Percentiles rank a stretch among this genome's conserved stretches.
Evolutionary conservation across 1,140 invertebrate genomes (phyloP).

Genomic region (Spodoptera litura): DNA sequence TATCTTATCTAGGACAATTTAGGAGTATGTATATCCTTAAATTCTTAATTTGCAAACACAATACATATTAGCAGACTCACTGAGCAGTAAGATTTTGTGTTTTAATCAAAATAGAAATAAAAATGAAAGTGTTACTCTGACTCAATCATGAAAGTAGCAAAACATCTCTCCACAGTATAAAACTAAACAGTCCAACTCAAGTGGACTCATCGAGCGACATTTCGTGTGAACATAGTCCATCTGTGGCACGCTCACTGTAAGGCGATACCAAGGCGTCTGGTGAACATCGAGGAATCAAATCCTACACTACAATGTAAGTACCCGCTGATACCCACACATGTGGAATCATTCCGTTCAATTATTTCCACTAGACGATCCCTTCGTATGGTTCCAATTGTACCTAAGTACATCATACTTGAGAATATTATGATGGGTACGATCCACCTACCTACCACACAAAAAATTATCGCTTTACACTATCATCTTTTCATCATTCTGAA

Average conservation of each 20-base stretch:
- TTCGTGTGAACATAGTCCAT: constrained; percentile 73
- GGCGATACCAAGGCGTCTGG: constrained; percentile 79
- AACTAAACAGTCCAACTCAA: constrained; percentile 57
- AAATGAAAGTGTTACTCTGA: neutral
- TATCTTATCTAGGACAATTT: too few relatives aligned
- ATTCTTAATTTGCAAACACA: too few relatives aligned
- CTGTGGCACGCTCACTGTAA: constrained; percentile 69
- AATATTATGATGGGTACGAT: too few relatives aligned
- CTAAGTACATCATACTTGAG: neutral
- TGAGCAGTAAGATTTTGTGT: too few relatives aligned
- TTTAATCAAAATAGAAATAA: neutral
- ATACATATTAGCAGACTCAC: too few relatives aligned
- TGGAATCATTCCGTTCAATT: constrained; percentile 69
- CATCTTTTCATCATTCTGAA: too few relatives aligned
- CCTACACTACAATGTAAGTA: constrained; percentile 65
- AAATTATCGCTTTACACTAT: too few relatives aligned
- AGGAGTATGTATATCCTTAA: too few relatives aligned
- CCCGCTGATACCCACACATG: constrained; percentile 74
- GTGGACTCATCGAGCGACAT: constrained; percentile 66
- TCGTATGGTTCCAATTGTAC: constrained; percentile 10
- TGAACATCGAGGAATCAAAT: constrained; percentile 80
- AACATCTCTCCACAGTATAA: constrained; percentile 7
- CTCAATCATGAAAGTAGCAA: constrained; percentile 7
- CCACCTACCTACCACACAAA: too few relatives aligned
- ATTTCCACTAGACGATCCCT: constrained; percentile 39